Conservation (phyloP, 2,113 vertebrate genomes). For the Anser brachyrhynchus region DNA sequence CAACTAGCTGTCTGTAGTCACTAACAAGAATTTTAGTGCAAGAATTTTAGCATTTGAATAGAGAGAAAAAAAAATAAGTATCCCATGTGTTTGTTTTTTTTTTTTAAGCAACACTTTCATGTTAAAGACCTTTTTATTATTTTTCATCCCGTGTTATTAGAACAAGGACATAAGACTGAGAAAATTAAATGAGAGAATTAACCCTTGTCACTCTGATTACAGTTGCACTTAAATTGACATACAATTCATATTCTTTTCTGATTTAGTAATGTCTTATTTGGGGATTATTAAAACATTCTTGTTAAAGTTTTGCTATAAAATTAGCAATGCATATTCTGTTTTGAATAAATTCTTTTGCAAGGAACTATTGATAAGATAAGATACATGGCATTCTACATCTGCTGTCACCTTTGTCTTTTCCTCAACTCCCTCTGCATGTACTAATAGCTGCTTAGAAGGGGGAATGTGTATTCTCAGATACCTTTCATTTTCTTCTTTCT, state of each 20-base stretch:
- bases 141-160: not conserved
- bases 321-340: not conserved
- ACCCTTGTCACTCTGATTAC: not conserved
- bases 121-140: not conserved
- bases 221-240: not conserved
- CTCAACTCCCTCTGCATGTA: not conserved
- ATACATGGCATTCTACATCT: not conserved
- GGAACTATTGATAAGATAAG: not conserved
- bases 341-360: not conserved
- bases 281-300: not conserved
- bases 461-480: not conserved
- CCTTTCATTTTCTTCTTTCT: not conserved
- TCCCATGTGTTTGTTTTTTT: not conserved
- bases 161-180: not conserved
- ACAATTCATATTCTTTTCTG: not conserved
- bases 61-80: not conserved
- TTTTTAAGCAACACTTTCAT: not conserved
- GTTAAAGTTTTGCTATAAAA: not conserved
- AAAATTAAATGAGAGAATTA: not conserved
- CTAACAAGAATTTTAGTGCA: not conserved
- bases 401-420: not conserved
- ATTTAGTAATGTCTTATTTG: not conserved
- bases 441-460: not conserved
- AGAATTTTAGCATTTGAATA: not conserved
- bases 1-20: not conserved